Evolutionary conservation across 2,888 invertebrate species (phyloP), one percentile per base, ranked within the genome.

Genomic region (Drosophila antonietae): DNA sequence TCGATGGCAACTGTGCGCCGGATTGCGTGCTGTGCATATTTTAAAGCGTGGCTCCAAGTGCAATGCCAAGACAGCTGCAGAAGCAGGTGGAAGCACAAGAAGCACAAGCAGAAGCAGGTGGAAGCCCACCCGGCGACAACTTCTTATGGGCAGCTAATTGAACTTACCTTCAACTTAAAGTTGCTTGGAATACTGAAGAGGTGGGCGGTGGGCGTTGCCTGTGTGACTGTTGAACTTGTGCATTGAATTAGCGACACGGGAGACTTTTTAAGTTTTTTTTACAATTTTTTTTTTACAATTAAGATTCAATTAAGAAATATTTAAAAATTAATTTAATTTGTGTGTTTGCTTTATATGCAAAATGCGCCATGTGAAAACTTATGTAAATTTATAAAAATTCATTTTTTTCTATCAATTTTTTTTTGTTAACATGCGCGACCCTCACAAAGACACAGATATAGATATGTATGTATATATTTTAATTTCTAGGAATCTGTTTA

Each of bases 231-330:
- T 79, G 80, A 81, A 76, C 76, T 80, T 82, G 75, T 59, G 69
- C 74, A 77, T 77, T 70, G 70, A 56, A 67, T 53, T 59, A 69
- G 64, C 80, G 68, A 62, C 73, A 44, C 75, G 78, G 68, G 64
- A 67, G 78, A 58, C 68, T 72, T 66, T 72, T 76, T 41, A 15
- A 53, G 52, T 53, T 55, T 37, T 7, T 72, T 66, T 72, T 76
- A 31, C 10, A 53, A 37, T 53, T 55, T 37, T 7, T 39, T 33
- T 56, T 56, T 58, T 65, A 39, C 70, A 74, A 81, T 83, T 84
- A 76, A 46, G 67, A 81, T 78, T 80, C 78, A 85, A 86, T 86
- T 87, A 83, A 86, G 72, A 82, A 83, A 75, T 85, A 81, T 83
- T 87, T 81, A 82, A 77, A 78, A 77, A 66, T 72, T 80, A 77